These are phyloP conservation scores for Drosophila demipolita DNA, from an alignment of 2,888 invertebrate species.

Conservation along the genomic window DNA sequence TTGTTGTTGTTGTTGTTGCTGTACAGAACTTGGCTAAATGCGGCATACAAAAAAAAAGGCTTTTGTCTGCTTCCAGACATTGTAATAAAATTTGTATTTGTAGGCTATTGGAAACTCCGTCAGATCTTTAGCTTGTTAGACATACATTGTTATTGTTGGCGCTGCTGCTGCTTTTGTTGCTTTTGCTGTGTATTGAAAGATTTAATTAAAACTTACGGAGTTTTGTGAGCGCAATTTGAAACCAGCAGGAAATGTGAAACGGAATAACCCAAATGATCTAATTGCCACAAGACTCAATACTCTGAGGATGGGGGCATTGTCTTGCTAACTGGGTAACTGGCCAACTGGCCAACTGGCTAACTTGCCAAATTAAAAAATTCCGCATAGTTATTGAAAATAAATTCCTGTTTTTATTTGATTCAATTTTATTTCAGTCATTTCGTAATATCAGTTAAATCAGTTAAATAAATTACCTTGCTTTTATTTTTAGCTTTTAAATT, in stretches of 20 bases:
- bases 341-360: conserved; percentile 4
- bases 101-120: conserved; percentile 72
- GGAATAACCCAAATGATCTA: conserved; percentile 83
- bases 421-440: conserved; percentile 16
- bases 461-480: conserved; percentile 3
- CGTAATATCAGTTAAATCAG: conserved; percentile 23
- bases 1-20: conserved; percentile 1
- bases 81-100: conserved; percentile 53
- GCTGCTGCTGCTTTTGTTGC: not conserved
- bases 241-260: conserved; percentile 63
- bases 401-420: not conserved
- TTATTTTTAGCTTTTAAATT: not conserved
- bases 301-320: conserved; percentile 66
- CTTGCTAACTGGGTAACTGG: conserved; percentile 20
- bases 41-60: conserved; percentile 55
- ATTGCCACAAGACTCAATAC: conserved; percentile 59
- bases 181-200: conserved; percentile 39
- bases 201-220: conserved; percentile 77
- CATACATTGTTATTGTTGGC: conserved; percentile 26
- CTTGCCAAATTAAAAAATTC: conserved; percentile 25
- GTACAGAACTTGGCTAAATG: conserved; percentile 49
- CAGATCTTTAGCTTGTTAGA: conserved; percentile 53
- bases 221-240: conserved; percentile 49
- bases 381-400: conserved; percentile 31
- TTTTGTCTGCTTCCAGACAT: conserved; percentile 61